Conservation (phyloP, 2,797 vertebrate genomes). For the Pterois miles region DNA sequence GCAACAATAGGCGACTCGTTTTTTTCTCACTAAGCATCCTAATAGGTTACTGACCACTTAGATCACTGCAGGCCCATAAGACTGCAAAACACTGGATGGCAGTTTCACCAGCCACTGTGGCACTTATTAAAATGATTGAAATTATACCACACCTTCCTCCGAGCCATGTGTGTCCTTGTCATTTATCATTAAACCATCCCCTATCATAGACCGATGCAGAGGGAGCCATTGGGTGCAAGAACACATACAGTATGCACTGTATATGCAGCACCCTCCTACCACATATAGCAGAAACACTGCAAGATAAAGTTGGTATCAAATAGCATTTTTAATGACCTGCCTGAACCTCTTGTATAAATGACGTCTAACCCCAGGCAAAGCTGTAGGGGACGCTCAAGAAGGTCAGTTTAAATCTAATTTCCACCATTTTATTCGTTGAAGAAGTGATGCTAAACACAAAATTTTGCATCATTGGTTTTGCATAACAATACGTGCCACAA, state of each 20-base stretch:
- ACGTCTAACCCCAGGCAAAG: slow-evolving; percentile 50
- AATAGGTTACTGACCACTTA: slow-evolving; percentile 47
- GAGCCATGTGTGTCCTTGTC: slow-evolving; percentile 57
- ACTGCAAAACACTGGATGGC: slow-evolving; percentile 13
- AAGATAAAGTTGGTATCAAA: slow-evolving; percentile 52
- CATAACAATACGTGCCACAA: background rate
- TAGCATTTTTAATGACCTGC: slow-evolving; percentile 68
- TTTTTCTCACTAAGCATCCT: background rate
- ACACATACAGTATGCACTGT: background rate
- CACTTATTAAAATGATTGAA: slow-evolving; percentile 50
- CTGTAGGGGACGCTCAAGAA: slow-evolving; percentile 43
- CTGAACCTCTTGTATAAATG: slow-evolving; percentile 54
- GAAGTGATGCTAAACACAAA: slow-evolving; percentile 18
- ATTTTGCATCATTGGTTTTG: background rate
- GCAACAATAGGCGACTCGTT: slow-evolving; percentile 30
- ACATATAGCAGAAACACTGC: slow-evolving; percentile 10
- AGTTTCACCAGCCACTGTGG: slow-evolving; percentile 29
- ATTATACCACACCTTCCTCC: slow-evolving; percentile 51
- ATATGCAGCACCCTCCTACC: background rate
- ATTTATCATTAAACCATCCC: slow-evolving; percentile 56
- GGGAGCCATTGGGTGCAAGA: background rate
- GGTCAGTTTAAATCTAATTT: slow-evolving; percentile 36
- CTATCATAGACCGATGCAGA: slow-evolving; percentile 5
- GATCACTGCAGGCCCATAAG: slow-evolving; percentile 44
- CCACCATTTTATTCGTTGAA: slow-evolving; percentile 18